Evolutionary conservation across 2,888 invertebrate species (phyloP), one percentile per base, ranked within the genome.

Genomic region (Hermodice carunculata): DNA sequence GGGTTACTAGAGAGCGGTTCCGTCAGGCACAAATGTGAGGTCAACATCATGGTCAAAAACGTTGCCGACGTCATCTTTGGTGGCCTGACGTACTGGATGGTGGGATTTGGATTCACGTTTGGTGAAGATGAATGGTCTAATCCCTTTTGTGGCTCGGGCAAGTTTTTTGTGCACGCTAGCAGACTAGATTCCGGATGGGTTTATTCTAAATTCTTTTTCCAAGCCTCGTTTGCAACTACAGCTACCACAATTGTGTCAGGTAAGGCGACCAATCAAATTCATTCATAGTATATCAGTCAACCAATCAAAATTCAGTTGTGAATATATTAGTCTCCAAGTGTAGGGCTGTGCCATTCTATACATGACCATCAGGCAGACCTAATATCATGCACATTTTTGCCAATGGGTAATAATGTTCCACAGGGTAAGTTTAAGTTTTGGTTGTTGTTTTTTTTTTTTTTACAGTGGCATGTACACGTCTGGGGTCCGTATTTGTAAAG

Each of bases 131-230:
- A 31, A 26, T 22, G 34, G 6, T 43, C 53, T 28, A 64, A 64
- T 49, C 76, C 92, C 89, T 93, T 96, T 77, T 90, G 94, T 70
- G 94, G 94, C 0, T 88, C 93, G 22, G 95, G 96, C 0, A 92
- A 93, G 83, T 95, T 94, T 84, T 89, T 93, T 59, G 87, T 94
- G 6, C 85, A 95, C 86, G 51, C 40, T 4, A 92, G 93, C 0
- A 88, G 81, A 43, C 77, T 72, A 2, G 67, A 73, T 1, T 86
- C 92, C 0, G 96, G 96, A 0, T 91, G 92, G 0, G 91, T 93
- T 52, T 94, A 94, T 83, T 92, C 95, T 0, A 93, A 94, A 0
- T 96, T 95, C 29, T 60, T 64, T 43, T 96, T 96, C 86, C 96
- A 96, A 83, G 74, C 74, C 0, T 75, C 78, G 0, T 81, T 81